phyloP scores from a whole-genome alignment of 2,113 vertebrate genomes.

The Coracopsis vasa region DNA sequence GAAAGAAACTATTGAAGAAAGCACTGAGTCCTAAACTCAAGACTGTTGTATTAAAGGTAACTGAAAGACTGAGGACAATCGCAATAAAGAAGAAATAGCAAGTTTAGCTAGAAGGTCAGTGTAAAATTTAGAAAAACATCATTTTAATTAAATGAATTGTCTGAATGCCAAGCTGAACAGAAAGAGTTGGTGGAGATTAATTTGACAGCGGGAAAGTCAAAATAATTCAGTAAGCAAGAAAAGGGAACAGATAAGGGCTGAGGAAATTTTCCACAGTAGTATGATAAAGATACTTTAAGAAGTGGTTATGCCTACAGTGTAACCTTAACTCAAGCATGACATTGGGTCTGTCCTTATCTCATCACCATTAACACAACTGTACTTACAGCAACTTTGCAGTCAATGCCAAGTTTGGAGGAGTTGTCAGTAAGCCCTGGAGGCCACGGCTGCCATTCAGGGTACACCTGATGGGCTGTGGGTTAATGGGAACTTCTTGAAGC shows the following conservation, averaged over 20 bases:
- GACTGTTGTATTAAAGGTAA: neutral
- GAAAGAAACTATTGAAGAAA: neutral
- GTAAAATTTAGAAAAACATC: neutral
- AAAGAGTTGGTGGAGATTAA: neutral
- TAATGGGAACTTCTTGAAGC: neutral
- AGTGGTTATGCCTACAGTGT: neutral
- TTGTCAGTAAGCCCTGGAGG: neutral
- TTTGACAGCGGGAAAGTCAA: neutral
- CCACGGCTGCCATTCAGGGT: neutral
- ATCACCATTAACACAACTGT: neutral
- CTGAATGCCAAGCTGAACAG: neutral
- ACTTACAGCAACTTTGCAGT: neutral
- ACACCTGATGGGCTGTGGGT: neutral
- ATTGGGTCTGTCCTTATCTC: neutral
- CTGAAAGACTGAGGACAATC: neutral
- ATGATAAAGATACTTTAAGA: neutral
- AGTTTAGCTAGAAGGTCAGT: neutral
- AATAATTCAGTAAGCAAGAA: neutral
- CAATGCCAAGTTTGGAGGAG: neutral
- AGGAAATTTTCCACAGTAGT: neutral
- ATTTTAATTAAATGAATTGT: neutral
- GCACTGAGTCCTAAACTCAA: neutral
- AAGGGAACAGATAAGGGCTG: neutral
- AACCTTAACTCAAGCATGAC: neutral
- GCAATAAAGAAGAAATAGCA: neutral